Evolutionary conservation across 2,113 vertebrate species (phyloP).

Genomic region (Oreotrochilus melanogaster): DNA sequence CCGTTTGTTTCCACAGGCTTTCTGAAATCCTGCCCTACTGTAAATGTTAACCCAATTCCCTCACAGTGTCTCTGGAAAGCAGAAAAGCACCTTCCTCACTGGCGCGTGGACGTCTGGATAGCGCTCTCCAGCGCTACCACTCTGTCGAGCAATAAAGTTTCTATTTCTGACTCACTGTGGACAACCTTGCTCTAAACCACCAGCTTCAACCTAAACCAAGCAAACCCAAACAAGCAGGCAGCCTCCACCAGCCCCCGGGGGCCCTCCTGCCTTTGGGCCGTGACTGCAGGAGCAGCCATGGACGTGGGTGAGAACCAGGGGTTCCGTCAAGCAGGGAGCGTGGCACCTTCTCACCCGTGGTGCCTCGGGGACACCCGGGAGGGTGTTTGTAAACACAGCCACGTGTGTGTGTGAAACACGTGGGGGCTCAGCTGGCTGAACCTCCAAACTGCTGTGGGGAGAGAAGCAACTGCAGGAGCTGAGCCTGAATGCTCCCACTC

Average conservation of each 20-base stretch:
- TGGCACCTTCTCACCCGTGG: not conserved
- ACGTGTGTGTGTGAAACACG: not conserved
- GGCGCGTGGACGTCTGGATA: not conserved
- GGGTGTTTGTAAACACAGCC: conserved; percentile 75
- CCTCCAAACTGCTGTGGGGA: not conserved
- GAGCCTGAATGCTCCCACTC: not conserved
- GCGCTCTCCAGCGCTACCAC: conserved; percentile 12
- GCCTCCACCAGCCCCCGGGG: not conserved
- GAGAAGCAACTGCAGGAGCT: not conserved
- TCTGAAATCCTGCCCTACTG: conserved; percentile 2
- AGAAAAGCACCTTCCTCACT: not conserved
- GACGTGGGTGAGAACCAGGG: not conserved
- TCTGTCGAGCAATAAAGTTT: conserved; percentile 35
- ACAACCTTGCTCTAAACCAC: not conserved
- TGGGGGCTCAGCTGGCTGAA: not conserved
- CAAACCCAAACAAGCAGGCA: not conserved
- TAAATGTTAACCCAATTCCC: not conserved
- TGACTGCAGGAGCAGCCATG: not conserved
- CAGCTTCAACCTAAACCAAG: not conserved
- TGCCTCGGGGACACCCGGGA: not conserved
- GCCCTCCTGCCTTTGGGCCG: not conserved
- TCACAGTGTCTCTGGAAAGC: not conserved
- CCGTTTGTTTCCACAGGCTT: not conserved
- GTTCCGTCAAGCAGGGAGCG: not conserved
- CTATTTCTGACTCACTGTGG: conserved; percentile 58